Evolutionary conservation across 1,140 invertebrate species (phyloP).

Genomic region (Temnothorax nylanderi): DNA sequence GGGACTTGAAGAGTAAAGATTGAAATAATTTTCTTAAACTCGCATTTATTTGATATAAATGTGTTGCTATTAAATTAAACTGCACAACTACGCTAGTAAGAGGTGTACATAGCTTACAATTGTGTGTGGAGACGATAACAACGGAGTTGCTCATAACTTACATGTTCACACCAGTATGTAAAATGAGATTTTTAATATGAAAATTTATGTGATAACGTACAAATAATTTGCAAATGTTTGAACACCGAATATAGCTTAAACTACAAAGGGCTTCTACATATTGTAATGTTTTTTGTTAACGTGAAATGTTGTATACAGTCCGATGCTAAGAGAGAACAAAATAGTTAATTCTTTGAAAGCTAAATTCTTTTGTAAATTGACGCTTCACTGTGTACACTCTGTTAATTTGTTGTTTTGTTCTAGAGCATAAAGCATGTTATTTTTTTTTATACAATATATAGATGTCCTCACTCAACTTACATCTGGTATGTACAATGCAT

Average conservation of each 20-base stretch:
- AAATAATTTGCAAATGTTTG: conserved; percentile 75
- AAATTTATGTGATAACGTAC: conserved; percentile 81
- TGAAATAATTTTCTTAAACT: conserved; percentile 22
- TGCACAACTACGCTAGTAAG: background rate
- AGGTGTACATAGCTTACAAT: conserved; percentile 11
- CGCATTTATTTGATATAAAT: background rate
- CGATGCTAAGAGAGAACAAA: background rate
- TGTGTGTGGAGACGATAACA: conserved; percentile 33
- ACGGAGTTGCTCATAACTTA: conserved; percentile 34
- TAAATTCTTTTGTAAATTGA: conserved; percentile 25
- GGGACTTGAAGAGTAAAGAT: background rate
- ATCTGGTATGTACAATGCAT: conserved; percentile 68
- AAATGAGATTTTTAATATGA: conserved; percentile 77
- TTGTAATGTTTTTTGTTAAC: conserved; percentile 51
- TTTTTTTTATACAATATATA: conserved; percentile 59
- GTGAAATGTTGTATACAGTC: conserved; percentile 58
- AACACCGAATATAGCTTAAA: conserved; percentile 71
- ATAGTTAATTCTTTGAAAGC: conserved; percentile 3
- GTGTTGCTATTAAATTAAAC: conserved; percentile 1
- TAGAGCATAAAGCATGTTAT: conserved; percentile 15
- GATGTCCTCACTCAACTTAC: conserved; percentile 67
- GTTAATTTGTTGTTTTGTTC: conserved; percentile 14
- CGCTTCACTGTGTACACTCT: conserved; percentile 14
- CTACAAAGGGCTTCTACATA: conserved; percentile 71
- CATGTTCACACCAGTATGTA: conserved; percentile 70